A percentile compares a stretch with the other conserved stretches of the same genome.
Conservation (phyloP, 1,140 invertebrate species). For the Choristoneura fumiferana region DNA sequence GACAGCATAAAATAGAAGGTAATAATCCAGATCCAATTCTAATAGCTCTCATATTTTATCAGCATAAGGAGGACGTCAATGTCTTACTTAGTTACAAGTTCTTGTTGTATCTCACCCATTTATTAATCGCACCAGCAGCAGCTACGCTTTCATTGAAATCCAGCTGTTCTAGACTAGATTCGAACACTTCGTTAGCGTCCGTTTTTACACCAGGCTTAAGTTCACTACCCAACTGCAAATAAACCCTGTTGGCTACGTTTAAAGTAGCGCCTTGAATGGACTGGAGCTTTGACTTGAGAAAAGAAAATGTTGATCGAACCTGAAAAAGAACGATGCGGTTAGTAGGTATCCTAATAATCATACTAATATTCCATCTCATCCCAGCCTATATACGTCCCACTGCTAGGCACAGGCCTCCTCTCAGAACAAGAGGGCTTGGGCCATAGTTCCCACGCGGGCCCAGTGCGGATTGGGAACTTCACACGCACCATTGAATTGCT, state of each 20-base stretch:
- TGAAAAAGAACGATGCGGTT: neutral
- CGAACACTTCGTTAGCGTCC: neutral
- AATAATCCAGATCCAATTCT: too few relatives aligned
- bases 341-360: too few relatives aligned
- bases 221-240: neutral
- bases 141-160: neutral
- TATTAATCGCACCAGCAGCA: constrained; percentile 5
- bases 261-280: neutral
- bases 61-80: too few relatives aligned
- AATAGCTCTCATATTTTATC: too few relatives aligned
- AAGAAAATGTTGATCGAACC: neutral
- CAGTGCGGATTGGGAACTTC: too few relatives aligned
- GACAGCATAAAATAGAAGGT: too few relatives aligned
- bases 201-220: neutral
- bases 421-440: too few relatives aligned
- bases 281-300: neutral
- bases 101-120: neutral
- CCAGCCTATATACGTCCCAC: too few relatives aligned
- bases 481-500: too few relatives aligned
- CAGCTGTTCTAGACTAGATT: neutral
- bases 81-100: neutral
- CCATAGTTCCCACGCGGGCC: too few relatives aligned
- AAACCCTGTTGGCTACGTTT: neutral
- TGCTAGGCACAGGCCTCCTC: too few relatives aligned
- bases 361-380: too few relatives aligned